Evolutionary conservation across 1,140 invertebrate genomes (phyloP).

Genomic region (Phortica variegata): DNA sequence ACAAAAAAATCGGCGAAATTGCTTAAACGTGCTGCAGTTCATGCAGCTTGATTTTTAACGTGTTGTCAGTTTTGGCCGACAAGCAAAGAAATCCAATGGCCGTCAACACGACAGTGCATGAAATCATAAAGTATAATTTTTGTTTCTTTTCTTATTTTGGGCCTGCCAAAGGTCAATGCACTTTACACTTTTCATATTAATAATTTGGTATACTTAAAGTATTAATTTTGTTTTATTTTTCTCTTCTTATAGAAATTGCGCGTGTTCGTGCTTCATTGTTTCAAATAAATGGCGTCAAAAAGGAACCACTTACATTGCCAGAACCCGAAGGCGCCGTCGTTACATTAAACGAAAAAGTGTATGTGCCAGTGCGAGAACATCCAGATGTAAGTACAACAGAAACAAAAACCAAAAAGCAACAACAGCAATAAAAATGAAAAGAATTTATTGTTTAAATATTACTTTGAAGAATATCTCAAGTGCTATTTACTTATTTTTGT

Average conservation of each 20-base stretch:
- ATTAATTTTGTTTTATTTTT: slow-evolving; percentile 50
- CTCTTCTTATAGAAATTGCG: slow-evolving; percentile 91
- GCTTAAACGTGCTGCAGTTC: too few relatives aligned
- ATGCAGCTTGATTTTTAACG: background rate
- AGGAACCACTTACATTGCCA: slow-evolving; percentile 89
- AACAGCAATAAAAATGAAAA: too few relatives aligned
- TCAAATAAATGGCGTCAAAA: slow-evolving; percentile 95
- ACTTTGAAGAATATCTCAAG: too few relatives aligned
- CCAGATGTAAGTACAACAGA: slow-evolving; percentile 99
- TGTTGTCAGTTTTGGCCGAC: background rate
- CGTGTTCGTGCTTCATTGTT: slow-evolving; percentile 96
- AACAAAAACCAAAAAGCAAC: too few relatives aligned
- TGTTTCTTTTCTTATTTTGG: background rate
- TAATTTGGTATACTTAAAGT: slow-evolving; percentile 6
- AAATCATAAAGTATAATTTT: slow-evolving; percentile 6
- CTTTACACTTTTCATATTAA: background rate
- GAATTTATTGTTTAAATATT: too few relatives aligned
- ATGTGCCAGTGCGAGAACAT: slow-evolving; percentile 98
- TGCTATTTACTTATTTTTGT: too few relatives aligned
- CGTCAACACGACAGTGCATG: too few relatives aligned
- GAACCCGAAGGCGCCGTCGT: slow-evolving; percentile 88
- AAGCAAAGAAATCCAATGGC: background rate
- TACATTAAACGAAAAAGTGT: slow-evolving; percentile 97
- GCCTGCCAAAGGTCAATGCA: too few relatives aligned
- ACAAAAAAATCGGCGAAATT: too few relatives aligned